A percentile compares a stretch with the other conserved stretches of the same genome.
phyloP scores from a whole-genome alignment of 2,113 vertebrate genomes.

The Cebus imitator region DNA sequence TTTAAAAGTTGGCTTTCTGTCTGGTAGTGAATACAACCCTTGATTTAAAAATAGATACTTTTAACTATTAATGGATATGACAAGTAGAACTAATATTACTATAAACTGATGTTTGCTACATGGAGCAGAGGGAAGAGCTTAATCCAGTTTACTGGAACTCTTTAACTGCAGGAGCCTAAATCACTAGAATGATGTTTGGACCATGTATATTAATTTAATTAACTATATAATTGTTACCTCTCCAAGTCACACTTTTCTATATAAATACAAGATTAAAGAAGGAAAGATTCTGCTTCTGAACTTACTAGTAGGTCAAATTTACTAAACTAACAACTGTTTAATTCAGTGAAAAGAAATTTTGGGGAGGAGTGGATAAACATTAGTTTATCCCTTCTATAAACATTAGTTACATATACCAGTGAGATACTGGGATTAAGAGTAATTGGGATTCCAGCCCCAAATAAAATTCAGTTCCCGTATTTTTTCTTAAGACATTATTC shows the following conservation, averaged over 20 bases:
- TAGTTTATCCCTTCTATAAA: constrained; percentile 50
- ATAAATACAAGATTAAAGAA: not conserved
- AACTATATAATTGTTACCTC: not conserved
- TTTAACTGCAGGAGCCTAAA: not conserved
- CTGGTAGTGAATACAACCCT: not conserved
- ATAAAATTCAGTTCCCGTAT: constrained; percentile 63
- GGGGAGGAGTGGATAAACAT: not conserved
- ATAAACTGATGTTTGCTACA: not conserved
- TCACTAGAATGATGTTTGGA: not conserved
- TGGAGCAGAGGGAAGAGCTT: not conserved
- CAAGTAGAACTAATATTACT: not conserved
- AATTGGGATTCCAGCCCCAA: constrained; percentile 68
- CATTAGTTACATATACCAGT: constrained; percentile 46
- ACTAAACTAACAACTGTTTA: constrained; percentile 47
- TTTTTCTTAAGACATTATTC: constrained; percentile 67
- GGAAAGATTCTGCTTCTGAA: not conserved
- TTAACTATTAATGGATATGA: not conserved
- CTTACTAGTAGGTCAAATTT: not conserved
- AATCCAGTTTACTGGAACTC: not conserved
- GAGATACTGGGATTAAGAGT: constrained; percentile 61
- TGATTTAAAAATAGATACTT: constrained; percentile 38
- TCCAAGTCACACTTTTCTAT: not conserved
- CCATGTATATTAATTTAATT: not conserved
- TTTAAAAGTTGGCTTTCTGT: constrained; percentile 8
- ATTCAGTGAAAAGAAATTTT: constrained; percentile 48